Conservation (phyloP, 2,888 invertebrate species). For the Nipponacmea schrenckii region DNA sequence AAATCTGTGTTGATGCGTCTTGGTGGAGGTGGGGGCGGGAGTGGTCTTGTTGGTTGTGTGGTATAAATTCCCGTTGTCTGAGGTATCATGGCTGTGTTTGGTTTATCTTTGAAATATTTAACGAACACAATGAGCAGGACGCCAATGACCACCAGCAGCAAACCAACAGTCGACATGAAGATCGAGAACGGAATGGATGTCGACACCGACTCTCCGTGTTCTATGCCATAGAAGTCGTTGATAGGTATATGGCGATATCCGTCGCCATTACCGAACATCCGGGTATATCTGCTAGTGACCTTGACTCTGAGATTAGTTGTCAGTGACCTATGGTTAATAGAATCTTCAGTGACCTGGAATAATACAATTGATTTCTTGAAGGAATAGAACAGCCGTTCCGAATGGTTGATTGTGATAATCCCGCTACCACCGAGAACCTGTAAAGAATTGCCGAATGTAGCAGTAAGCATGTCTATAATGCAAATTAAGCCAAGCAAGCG, state of each 20-base stretch:
- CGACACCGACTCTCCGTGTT: neutral
- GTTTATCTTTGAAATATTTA: constrained; percentile 15
- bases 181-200: constrained; percentile 20
- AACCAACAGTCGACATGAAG: constrained; percentile 24
- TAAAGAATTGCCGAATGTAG: too few relatives aligned
- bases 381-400: neutral
- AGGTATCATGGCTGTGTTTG: neutral
- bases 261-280: constrained; percentile 15
- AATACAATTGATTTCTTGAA: neutral
- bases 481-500: too few relatives aligned
- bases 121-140: constrained; percentile 22
- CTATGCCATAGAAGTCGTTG: constrained; percentile 13
- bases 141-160: constrained; percentile 21
- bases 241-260: constrained; percentile 17
- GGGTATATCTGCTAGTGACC: constrained; percentile 13
- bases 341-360: constrained; percentile 28
- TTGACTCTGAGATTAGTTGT: constrained; percentile 23
- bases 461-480: too few relatives aligned
- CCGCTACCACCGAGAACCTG: neutral
- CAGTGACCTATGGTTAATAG: constrained; percentile 16
- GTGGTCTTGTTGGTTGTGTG: neutral
- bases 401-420: neutral
- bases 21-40: neutral
- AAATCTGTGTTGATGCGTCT: neutral
- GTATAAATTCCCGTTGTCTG: neutral